These are phyloP conservation scores for Lanistes nyassanus DNA, from an alignment of 1,140 invertebrate genomes.

Conservation along the genomic window DNA sequence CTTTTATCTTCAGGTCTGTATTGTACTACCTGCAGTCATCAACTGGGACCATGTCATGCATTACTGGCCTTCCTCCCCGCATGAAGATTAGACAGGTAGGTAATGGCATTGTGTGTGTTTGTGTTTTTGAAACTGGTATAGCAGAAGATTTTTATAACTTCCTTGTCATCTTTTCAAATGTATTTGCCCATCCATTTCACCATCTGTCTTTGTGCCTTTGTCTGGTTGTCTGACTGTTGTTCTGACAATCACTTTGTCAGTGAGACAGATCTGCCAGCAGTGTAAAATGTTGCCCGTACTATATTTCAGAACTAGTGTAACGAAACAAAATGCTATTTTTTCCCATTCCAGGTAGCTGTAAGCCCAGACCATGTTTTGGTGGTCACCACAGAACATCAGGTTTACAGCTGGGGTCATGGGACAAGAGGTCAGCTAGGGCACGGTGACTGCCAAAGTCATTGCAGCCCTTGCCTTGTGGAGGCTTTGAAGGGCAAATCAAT, in stretches of 20 bases:
- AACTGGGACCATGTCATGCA: constrained; percentile 60
- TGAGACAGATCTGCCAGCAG: too few relatives aligned
- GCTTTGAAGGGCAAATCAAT: constrained; percentile 74
- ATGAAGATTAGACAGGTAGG: constrained; percentile 68
- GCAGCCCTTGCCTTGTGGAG: constrained; percentile 72
- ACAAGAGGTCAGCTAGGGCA: constrained; percentile 77
- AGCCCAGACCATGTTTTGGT: constrained; percentile 78
- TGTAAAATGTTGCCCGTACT: too few relatives aligned
- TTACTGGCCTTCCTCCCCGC: constrained; percentile 63
- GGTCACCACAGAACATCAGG: constrained; percentile 74
- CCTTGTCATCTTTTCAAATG: too few relatives aligned
- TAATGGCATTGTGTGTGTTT: not conserved
- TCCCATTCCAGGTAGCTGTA: constrained; percentile 69
- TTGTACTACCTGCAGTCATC: constrained; percentile 67
- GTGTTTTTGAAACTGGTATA: too few relatives aligned
- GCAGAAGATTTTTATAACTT: too few relatives aligned
- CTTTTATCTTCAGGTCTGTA: constrained; percentile 59
- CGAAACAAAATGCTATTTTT: not conserved
- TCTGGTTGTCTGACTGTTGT: too few relatives aligned
- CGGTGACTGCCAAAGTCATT: constrained; percentile 70
- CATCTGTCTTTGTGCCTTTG: too few relatives aligned
- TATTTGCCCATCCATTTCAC: too few relatives aligned
- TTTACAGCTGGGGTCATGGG: constrained; percentile 80
- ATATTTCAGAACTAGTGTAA: not conserved
- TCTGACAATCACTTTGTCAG: too few relatives aligned